phyloP scores from a whole-genome alignment of 2,113 vertebrate genomes.

The Oryzias curvinotus region DNA sequence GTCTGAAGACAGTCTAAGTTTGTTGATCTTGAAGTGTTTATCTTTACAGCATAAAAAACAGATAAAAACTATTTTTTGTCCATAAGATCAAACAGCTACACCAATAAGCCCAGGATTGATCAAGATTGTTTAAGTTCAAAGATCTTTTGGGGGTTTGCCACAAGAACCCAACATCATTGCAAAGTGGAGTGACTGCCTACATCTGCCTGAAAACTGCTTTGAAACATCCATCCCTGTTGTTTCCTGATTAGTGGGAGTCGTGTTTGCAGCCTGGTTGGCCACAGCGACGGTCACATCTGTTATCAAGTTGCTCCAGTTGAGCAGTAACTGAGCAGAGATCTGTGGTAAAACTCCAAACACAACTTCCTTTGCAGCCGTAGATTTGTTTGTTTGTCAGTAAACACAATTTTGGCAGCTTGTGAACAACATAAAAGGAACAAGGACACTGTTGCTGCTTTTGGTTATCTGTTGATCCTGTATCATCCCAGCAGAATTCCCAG shows the following conservation, averaged over 20 bases:
- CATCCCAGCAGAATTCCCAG: neutral
- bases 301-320: constrained; percentile 33
- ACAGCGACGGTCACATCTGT: constrained; percentile 32
- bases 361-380: constrained; percentile 27
- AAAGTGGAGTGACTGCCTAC: neutral
- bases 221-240: constrained; percentile 25
- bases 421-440: constrained; percentile 26
- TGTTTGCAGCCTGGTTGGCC: constrained; percentile 36
- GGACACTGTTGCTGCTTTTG: constrained; percentile 23
- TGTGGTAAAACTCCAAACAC: constrained; percentile 42
- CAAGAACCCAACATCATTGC: neutral
- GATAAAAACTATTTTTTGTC: too few species aligned
- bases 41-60: too few species aligned
- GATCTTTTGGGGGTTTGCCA: too few species aligned
- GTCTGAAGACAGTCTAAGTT: too few species aligned
- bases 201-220: neutral
- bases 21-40: too few species aligned
- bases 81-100: too few species aligned
- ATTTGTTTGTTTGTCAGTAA: constrained; percentile 45
- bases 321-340: constrained; percentile 32
- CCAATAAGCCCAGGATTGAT: too few species aligned
- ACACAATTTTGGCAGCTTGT: constrained; percentile 29
- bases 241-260: constrained; percentile 15
- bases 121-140: too few species aligned
- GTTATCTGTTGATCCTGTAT: constrained; percentile 31